Evolutionary conservation across 2,888 invertebrate genomes (phyloP), one percentile per base, ranked within the genome.

Genomic region (Dioctria rufipes): DNA sequence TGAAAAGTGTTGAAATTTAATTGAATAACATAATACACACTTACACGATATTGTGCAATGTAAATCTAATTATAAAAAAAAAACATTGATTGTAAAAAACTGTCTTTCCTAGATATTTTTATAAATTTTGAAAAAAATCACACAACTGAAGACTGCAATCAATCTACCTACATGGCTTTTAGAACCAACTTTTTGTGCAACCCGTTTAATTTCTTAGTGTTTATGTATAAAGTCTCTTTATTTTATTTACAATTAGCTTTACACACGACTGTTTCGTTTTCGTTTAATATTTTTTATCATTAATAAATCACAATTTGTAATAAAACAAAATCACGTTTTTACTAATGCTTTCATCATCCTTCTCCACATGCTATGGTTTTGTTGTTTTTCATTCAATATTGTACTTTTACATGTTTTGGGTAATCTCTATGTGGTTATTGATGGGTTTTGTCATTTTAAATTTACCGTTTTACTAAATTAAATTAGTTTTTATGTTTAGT

Each of bases 151-250:
- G 77, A 77, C 66, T 77, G 77, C 77, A 77, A 63, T 77, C 46
- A 25, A 25, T 25, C 25, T 25, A 25, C 25, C 25, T 51, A 58
- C 42, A 60, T 42, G 61, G 80, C 71, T 71, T 80, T 73, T 80
- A 80, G 80, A 80, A 80, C 80, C 71, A 54, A 54, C 65, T 80
- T 80, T 79, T 71, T 80, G 80, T 63, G 71, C 71, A 80, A 80
- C 46, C 46, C 11, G 25, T 49, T 71, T 63, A 40, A 43, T 37
- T 54, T 54, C 11, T 81, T 81, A 69, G 83, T 82, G 39, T 73
- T 54, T 71, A 54, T 51, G 25, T 25, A 8, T 37, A 63, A 39
- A 25, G 25, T 25, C 25, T 25, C 25, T 25, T 25, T 25, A 25
- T 25, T 25, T 25, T 63, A 3, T 63, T 63, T 49, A 60, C 42